These are phyloP conservation scores for Nemapogon koenigi DNA, from an alignment of 2,888 invertebrate species.

Conservation along the genomic window DNA sequence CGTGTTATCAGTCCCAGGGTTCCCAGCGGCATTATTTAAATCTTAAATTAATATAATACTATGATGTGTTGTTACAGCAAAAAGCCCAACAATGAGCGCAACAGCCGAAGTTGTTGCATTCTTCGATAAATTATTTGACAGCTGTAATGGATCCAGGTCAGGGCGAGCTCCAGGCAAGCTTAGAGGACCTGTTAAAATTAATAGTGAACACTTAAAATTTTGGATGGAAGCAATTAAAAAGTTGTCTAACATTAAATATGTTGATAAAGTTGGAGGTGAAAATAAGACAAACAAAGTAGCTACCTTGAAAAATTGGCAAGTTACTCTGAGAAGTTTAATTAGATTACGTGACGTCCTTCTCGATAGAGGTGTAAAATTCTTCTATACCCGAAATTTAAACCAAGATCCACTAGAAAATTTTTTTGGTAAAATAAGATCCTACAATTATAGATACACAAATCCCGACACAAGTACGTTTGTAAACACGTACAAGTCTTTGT, in stretches of 20 bases:
- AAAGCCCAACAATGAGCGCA: neutral
- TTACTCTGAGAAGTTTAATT: constrained; percentile 17
- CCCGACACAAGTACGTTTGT: constrained; percentile 18
- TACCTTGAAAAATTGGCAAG: constrained; percentile 17
- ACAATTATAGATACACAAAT: constrained; percentile 19
- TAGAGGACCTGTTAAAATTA: neutral
- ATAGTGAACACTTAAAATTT: constrained; percentile 10
- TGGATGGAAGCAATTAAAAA: constrained; percentile 14
- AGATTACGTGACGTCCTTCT: constrained; percentile 17
- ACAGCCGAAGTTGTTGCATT: constrained; percentile 8
- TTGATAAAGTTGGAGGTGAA: neutral
- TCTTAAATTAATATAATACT: too few species aligned
- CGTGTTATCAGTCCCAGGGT: too few species aligned
- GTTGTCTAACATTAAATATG: constrained; percentile 14
- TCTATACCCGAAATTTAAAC: constrained; percentile 18
- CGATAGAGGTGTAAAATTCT: constrained; percentile 14
- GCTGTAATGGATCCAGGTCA: constrained; percentile 5
- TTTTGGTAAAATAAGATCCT: constrained; percentile 19
- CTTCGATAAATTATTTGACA: constrained; percentile 10
- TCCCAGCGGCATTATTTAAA: too few species aligned
- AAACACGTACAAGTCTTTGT: constrained; percentile 17
- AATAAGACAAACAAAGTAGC: constrained; percentile 12
- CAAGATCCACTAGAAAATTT: constrained; percentile 20
- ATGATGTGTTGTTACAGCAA: neutral
- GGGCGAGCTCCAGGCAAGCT: neutral